Evolutionary conservation across 2,888 invertebrate genomes (phyloP).

Genomic region (Pyrgus malvae): DNA sequence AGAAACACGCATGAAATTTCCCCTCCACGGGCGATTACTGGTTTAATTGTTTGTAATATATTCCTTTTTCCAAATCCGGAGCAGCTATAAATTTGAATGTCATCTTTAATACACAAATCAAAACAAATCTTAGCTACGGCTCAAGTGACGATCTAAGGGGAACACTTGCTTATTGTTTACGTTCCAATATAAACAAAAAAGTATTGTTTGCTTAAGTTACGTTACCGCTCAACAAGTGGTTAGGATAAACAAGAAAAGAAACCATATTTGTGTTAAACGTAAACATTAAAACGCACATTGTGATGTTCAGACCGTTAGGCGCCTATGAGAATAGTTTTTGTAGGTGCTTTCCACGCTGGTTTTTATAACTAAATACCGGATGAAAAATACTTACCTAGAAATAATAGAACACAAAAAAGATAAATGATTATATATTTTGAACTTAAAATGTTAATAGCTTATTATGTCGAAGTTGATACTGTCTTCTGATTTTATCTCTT

Average conservation of each 20-base stretch:
- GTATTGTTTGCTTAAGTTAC: slow-evolving; percentile 55
- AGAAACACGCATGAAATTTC: too few relatives aligned
- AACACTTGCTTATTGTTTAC: slow-evolving; percentile 29
- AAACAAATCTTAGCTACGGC: background rate
- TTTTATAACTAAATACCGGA: too few relatives aligned
- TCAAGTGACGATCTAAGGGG: slow-evolving; percentile 15
- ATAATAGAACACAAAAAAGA: too few relatives aligned
- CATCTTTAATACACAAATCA: slow-evolving; percentile 12
- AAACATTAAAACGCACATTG: slow-evolving; percentile 43
- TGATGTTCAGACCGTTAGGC: slow-evolving; percentile 51
- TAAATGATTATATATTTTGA: too few relatives aligned
- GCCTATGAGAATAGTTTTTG: slow-evolving; percentile 44
- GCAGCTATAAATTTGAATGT: background rate
- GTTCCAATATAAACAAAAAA: slow-evolving; percentile 37
- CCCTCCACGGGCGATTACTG: too few relatives aligned
- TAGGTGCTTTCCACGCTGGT: slow-evolving; percentile 32
- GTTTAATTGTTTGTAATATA: too few relatives aligned
- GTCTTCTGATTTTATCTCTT: too few relatives aligned
- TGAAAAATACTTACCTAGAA: too few relatives aligned
- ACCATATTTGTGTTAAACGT: slow-evolving; percentile 33
- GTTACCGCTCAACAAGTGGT: slow-evolving; percentile 58
- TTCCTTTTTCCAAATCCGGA: too few relatives aligned
- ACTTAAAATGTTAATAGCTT: too few relatives aligned
- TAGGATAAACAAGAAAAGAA: slow-evolving; percentile 51
- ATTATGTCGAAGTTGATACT: too few relatives aligned